phyloP scores from a whole-genome alignment of 2,797 vertebrate genomes.

The Ptychadena robeensis region DNA sequence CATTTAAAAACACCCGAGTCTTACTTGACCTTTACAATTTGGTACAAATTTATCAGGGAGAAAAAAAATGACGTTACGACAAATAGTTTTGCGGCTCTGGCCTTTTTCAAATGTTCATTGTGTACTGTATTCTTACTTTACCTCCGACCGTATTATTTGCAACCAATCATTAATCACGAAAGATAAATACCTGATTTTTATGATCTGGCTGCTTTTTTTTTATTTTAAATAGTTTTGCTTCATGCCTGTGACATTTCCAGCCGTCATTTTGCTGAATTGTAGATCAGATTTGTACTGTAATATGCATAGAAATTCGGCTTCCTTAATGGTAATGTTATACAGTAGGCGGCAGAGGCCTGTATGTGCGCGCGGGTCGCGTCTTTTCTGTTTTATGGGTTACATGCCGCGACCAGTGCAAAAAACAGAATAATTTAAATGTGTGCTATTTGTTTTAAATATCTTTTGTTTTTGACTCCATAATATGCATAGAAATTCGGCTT shows the following conservation, averaged over 20 bases:
- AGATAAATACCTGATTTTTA: constrained; percentile 73
- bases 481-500: too few relatives aligned
- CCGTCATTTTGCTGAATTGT: constrained; percentile 69
- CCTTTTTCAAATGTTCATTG: constrained; percentile 81
- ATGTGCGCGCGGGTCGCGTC: background rate
- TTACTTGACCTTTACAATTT: constrained; percentile 86
- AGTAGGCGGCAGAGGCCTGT: constrained; percentile 1
- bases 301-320: constrained; percentile 44
- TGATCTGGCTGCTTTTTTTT: constrained; percentile 74
- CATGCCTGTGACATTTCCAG: constrained; percentile 74
- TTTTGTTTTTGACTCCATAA: too few relatives aligned
- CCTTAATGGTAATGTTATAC: constrained; percentile 41
- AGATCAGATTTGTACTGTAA: constrained; percentile 53
- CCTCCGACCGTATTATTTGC: constrained; percentile 72
- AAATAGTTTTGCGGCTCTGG: constrained; percentile 74
- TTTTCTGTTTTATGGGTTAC: background rate
- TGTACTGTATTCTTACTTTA: constrained; percentile 75
- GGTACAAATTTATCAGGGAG: constrained; percentile 68
- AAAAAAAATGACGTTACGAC: constrained; percentile 79
- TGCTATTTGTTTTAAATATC: too few relatives aligned
- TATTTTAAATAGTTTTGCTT: constrained; percentile 53
- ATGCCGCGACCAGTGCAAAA: too few relatives aligned
- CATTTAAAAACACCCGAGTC: constrained; percentile 87
- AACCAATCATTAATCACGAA: constrained; percentile 79
- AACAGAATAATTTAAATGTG: too few relatives aligned